A percentile compares a stretch with the other conserved stretches of the same genome.
Conservation (phyloP, 2,888 invertebrate genomes). For the Andricus quercusramuli region DNA sequence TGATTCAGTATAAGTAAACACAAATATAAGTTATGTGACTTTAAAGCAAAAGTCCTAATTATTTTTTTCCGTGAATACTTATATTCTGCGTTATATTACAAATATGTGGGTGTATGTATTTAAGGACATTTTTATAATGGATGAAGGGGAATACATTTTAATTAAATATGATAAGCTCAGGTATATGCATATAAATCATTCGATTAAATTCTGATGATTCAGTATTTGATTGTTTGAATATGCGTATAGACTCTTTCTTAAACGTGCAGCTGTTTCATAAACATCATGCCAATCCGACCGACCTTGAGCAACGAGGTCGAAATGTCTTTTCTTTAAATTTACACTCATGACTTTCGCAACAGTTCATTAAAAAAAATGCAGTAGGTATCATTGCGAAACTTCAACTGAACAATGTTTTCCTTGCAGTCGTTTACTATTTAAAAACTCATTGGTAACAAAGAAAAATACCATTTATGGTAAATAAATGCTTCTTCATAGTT, state of each 20-base stretch:
- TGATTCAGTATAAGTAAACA: too few species aligned
- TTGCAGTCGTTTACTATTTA: not conserved
- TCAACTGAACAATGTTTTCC: not conserved
- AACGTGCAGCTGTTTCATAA: conserved; percentile 36
- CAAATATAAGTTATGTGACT: too few species aligned
- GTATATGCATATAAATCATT: conserved; percentile 6
- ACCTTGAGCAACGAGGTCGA: conserved; percentile 39
- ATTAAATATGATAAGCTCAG: not conserved
- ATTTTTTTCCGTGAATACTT: too few species aligned
- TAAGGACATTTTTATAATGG: not conserved
- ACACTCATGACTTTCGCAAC: conserved; percentile 40
- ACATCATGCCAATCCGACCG: conserved; percentile 34
- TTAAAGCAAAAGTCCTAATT: too few species aligned
- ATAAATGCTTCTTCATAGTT: too few species aligned
- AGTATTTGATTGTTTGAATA: conserved; percentile 33
- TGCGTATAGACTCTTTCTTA: conserved; percentile 38
- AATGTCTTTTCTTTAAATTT: conserved; percentile 39
- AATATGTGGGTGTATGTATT: not conserved
- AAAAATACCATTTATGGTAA: too few species aligned
- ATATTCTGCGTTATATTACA: too few species aligned
- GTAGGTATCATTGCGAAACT: conserved; percentile 1
- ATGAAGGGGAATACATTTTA: not conserved
- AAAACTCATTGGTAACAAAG: not conserved
- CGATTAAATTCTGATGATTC: conserved; percentile 23
- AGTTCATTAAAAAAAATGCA: conserved; percentile 39